These are phyloP conservation scores for Girardia tigrina DNA, from an alignment of 2,888 invertebrate species.

Conservation along the genomic window DNA sequence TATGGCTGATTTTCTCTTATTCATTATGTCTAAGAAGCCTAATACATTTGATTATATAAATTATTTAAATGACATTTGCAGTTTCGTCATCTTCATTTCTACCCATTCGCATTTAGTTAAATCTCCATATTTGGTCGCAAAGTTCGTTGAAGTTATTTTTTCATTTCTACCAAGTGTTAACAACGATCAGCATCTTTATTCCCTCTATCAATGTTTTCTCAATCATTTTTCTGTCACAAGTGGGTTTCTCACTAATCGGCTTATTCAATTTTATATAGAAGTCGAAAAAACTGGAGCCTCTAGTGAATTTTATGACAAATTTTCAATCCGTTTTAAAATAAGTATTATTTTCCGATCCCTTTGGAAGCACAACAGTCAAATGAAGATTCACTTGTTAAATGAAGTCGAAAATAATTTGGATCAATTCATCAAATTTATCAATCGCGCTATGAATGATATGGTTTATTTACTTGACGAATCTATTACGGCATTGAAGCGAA, in stretches of 20 bases:
- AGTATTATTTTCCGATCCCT: conserved; percentile 80
- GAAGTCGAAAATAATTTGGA: conserved; percentile 43
- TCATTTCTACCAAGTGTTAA: conserved; percentile 53
- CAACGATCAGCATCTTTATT: not conserved
- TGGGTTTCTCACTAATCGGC: conserved; percentile 66
- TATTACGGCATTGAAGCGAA: conserved; percentile 65
- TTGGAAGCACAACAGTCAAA: conserved; percentile 58
- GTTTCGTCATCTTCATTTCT: conserved; percentile 31
- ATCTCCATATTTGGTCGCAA: conserved; percentile 90
- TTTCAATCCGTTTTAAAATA: conserved; percentile 91
- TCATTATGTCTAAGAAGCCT: conserved; percentile 14
- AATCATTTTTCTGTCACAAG: conserved; percentile 75
- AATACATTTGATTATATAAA: not conserved
- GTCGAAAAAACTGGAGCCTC: conserved; percentile 92
- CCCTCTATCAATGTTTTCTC: conserved; percentile 53
- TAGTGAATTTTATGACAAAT: conserved; percentile 97
- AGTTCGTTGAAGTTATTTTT: conserved; percentile 71
- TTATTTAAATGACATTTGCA: conserved; percentile 17
- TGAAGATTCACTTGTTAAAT: conserved; percentile 2
- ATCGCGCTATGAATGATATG: conserved; percentile 95
- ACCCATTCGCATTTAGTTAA: conserved; percentile 56
- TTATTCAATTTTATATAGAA: conserved; percentile 96
- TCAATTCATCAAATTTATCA: conserved; percentile 86
- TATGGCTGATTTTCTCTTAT: conserved; percentile 30
- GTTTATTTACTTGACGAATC: conserved; percentile 91